These are phyloP conservation scores for Charina bottae DNA, from an alignment of 2,113 vertebrate species.

Conservation along the genomic window DNA sequence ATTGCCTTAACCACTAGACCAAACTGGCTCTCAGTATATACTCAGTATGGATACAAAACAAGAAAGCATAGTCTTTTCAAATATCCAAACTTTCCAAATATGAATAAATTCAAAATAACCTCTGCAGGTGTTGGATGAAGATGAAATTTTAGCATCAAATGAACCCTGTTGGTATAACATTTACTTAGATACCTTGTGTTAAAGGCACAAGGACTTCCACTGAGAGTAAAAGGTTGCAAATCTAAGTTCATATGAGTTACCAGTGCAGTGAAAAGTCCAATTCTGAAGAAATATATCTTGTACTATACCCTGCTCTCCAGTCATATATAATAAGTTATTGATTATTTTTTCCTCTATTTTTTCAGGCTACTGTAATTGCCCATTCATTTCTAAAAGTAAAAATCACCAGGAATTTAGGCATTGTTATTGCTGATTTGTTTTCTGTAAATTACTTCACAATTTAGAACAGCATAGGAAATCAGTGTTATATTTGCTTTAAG, in stretches of 20 bases:
- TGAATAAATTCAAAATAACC: not conserved
- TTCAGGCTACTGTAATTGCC: not conserved
- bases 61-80: not conserved
- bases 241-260: not conserved
- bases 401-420: not conserved
- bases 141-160: not conserved
- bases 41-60: not conserved
- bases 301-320: not conserved
- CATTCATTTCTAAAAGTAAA: conserved; percentile 24
- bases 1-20: too few species aligned
- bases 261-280: not conserved
- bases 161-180: not conserved
- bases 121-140: not conserved
- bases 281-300: conserved; percentile 16
- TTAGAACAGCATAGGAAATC: conserved; percentile 1
- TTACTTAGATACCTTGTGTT: not conserved
- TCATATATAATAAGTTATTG: not conserved
- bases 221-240: not conserved
- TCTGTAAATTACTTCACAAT: conserved; percentile 5
- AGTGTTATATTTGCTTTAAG: not conserved
- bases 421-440: conserved; percentile 16
- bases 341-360: conserved; percentile 3
- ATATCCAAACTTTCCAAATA: not conserved
- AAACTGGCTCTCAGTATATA: too few species aligned
- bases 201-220: not conserved